Evolutionary conservation across 2,113 vertebrate species (phyloP).

Genomic region (Rhombomys opimus): DNA sequence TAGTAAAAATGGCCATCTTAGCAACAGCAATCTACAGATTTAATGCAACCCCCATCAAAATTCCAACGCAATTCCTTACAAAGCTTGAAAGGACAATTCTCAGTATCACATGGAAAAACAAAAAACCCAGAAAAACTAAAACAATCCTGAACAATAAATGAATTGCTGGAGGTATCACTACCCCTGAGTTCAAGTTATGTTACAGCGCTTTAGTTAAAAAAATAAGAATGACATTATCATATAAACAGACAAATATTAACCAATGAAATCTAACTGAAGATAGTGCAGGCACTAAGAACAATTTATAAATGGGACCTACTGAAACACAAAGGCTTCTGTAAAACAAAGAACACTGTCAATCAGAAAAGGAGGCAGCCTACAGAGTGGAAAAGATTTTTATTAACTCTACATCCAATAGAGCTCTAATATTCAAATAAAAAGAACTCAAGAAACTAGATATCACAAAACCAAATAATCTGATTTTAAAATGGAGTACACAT

Average conservation of each 20-base stretch:
- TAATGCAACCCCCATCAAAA: background rate
- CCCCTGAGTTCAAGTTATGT: background rate
- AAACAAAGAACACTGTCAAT: too few relatives aligned
- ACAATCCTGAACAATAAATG: background rate
- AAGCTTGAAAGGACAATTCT: background rate
- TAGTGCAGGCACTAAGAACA: too few relatives aligned
- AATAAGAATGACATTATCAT: too few relatives aligned
- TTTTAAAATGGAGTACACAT: background rate
- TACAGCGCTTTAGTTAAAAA: background rate
- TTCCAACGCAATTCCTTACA: background rate
- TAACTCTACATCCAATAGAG: background rate
- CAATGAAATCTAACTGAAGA: too few relatives aligned
- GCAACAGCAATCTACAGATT: background rate
- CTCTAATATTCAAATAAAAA: background rate
- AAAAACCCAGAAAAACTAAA: background rate
- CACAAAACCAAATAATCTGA: background rate
- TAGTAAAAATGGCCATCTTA: background rate
- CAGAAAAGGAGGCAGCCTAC: too few relatives aligned
- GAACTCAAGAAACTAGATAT: background rate
- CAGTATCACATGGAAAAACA: background rate
- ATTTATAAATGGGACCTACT: too few relatives aligned
- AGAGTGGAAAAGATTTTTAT: background rate
- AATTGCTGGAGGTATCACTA: background rate
- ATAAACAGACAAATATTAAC: too few relatives aligned
- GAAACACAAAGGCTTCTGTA: too few relatives aligned